These are phyloP conservation scores for Xestobium rufovillosum DNA, from an alignment of 2,888 invertebrate species.

Conservation along the genomic window DNA sequence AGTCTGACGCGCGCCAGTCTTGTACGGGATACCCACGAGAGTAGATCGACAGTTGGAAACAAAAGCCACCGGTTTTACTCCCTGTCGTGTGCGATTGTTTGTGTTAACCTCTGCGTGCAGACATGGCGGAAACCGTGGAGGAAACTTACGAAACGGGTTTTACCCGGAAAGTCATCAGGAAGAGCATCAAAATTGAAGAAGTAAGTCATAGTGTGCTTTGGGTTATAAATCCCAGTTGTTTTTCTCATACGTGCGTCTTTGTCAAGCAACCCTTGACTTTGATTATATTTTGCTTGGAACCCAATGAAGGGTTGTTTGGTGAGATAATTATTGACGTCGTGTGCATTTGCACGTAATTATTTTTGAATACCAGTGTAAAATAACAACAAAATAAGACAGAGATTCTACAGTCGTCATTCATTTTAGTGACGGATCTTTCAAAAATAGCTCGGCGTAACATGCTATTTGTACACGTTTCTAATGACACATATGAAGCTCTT, in stretches of 20 bases:
- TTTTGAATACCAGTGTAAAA: too few species aligned
- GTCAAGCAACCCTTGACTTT: too few species aligned
- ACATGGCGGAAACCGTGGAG: constrained; percentile 54
- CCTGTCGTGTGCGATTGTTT: constrained; percentile 13
- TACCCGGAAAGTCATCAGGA: constrained; percentile 62
- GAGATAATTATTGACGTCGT: too few species aligned
- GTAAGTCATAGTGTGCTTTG: constrained; percentile 45
- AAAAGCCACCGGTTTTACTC: constrained; percentile 16
- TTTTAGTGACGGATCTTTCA: constrained; percentile 25
- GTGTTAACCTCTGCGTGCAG: constrained; percentile 14
- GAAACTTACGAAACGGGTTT: constrained; percentile 63
- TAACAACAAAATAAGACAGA: too few species aligned
- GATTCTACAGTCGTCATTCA: constrained; percentile 18
- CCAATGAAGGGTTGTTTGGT: too few species aligned
- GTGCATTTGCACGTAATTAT: too few species aligned
- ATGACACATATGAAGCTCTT: constrained; percentile 8
- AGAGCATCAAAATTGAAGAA: constrained; percentile 65
- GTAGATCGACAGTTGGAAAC: constrained; percentile 26
- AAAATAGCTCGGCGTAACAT: constrained; percentile 20
- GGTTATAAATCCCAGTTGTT: constrained; percentile 7
- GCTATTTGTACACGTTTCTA: constrained; percentile 10
- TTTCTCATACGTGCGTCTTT: too few species aligned
- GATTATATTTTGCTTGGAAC: too few species aligned
- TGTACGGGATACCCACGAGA: constrained; percentile 34
- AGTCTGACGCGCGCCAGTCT: constrained; percentile 37